Conservation (phyloP, 2,888 invertebrate genomes). For the Mayetiola destructor region DNA sequence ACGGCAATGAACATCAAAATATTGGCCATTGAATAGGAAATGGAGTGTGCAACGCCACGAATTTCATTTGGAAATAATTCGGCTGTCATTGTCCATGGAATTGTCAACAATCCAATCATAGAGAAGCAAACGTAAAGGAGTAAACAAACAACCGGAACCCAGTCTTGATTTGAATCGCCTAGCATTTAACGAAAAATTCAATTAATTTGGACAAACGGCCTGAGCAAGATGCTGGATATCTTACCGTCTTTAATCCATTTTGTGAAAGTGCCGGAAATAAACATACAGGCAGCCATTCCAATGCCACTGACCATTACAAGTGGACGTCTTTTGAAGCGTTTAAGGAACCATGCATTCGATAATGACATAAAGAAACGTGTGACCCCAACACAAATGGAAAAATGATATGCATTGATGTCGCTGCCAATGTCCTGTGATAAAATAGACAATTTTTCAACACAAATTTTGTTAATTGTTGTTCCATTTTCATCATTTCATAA, state of each 20-base stretch:
- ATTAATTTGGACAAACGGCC: neutral
- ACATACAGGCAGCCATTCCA: conserved; percentile 43
- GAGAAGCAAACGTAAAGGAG: conserved; percentile 43
- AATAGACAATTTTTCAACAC: too few relatives aligned
- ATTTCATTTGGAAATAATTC: conserved; percentile 47
- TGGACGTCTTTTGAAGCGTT: conserved; percentile 38
- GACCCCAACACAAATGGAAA: conserved; percentile 42
- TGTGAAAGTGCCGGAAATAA: conserved; percentile 41
- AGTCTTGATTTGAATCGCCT: conserved; percentile 27
- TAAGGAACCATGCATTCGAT: conserved; percentile 41
- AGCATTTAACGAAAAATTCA: conserved; percentile 17
- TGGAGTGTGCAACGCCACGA: conserved; percentile 43
- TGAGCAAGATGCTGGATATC: neutral
- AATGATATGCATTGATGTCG: conserved; percentile 37
- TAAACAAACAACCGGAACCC: conserved; percentile 39
- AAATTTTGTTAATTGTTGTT: too few relatives aligned
- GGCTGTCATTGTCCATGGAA: conserved; percentile 52
- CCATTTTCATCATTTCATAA: too few relatives aligned
- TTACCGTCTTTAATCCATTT: conserved; percentile 33
- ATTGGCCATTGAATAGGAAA: conserved; percentile 42
- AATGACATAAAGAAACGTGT: conserved; percentile 43
- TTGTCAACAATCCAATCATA: conserved; percentile 44
- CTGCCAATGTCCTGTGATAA: conserved; percentile 38
- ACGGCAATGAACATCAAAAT: conserved; percentile 43
- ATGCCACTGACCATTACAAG: conserved; percentile 38